Percentiles rank a stretch among this genome's conserved stretches.
These are phyloP conservation scores for Drosophila insularis DNA, from an alignment of 1,140 invertebrate species.

Conservation along the genomic window DNA sequence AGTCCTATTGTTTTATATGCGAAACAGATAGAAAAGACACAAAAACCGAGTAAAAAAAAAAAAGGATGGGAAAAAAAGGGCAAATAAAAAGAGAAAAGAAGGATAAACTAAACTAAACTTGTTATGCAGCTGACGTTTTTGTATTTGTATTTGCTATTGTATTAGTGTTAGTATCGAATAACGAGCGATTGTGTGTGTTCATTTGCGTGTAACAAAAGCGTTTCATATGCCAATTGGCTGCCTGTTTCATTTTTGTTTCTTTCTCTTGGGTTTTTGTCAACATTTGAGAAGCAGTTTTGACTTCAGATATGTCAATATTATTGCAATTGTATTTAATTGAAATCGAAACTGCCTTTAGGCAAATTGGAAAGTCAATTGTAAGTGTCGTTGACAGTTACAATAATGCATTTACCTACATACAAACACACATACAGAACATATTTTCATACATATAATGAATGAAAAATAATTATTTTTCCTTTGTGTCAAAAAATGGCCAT, in stretches of 20 bases:
- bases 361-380: slow-evolving; percentile 49
- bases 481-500: neutral
- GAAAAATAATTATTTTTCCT: slow-evolving; percentile 3
- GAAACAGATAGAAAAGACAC: slow-evolving; percentile 24
- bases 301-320: slow-evolving; percentile 35
- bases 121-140: slow-evolving; percentile 39
- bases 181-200: slow-evolving; percentile 24
- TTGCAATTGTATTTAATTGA: slow-evolving; percentile 40
- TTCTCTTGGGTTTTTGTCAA: neutral
- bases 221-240: slow-evolving; percentile 25
- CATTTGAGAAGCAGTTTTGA: slow-evolving; percentile 9
- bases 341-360: slow-evolving; percentile 30
- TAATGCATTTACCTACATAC: neutral
- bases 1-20: slow-evolving; percentile 64
- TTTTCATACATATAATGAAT: neutral
- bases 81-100: slow-evolving; percentile 27
- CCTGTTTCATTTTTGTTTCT: slow-evolving; percentile 4
- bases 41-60: neutral
- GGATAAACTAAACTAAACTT: slow-evolving; percentile 45
- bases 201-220: slow-evolving; percentile 23
- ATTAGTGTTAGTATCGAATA: slow-evolving; percentile 34
- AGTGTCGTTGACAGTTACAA: slow-evolving; percentile 18
- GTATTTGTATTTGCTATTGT: slow-evolving; percentile 37
- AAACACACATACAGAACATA: neutral
- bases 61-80: neutral